These are phyloP conservation scores for Ceratoteleas bidentatus DNA, from an alignment of 1,140 invertebrate species.

Conservation along the genomic window DNA sequence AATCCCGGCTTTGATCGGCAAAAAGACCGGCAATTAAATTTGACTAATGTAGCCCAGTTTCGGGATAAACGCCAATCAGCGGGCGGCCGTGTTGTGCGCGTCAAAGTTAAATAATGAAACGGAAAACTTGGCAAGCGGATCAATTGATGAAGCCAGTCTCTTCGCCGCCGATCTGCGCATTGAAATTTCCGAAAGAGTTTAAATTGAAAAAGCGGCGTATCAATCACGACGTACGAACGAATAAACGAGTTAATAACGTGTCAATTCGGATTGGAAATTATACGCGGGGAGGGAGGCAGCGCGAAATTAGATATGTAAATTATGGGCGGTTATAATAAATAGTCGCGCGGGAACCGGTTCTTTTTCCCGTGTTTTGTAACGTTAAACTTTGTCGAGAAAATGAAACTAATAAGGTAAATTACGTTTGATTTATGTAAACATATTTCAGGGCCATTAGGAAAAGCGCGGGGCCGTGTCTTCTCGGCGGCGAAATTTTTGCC, in stretches of 20 bases:
- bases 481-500: slow-evolving; percentile 22
- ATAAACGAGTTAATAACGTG: slow-evolving; percentile 63
- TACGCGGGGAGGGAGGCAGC: slow-evolving; percentile 38
- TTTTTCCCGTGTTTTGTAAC: slow-evolving; percentile 55
- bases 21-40: no score
- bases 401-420: slow-evolving; percentile 59
- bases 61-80: no score
- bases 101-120: no score
- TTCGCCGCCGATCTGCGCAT: neutral
- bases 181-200: slow-evolving; percentile 36
- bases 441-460: slow-evolving; percentile 56
- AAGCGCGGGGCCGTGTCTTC: slow-evolving; percentile 23
- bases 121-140: no score
- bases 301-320: slow-evolving; percentile 66
- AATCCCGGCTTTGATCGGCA: no score
- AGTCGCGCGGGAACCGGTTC: slow-evolving; percentile 57
- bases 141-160: neutral
- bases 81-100: no score
- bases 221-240: slow-evolving; percentile 51
- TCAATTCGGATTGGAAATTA: slow-evolving; percentile 64
- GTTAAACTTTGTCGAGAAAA: slow-evolving; percentile 57
- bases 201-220: slow-evolving; percentile 50
- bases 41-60: no score
- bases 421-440: slow-evolving; percentile 61
- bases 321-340: slow-evolving; percentile 63